phyloP scores from a whole-genome alignment of 2,888 invertebrate species.

The Nebria salina region DNA sequence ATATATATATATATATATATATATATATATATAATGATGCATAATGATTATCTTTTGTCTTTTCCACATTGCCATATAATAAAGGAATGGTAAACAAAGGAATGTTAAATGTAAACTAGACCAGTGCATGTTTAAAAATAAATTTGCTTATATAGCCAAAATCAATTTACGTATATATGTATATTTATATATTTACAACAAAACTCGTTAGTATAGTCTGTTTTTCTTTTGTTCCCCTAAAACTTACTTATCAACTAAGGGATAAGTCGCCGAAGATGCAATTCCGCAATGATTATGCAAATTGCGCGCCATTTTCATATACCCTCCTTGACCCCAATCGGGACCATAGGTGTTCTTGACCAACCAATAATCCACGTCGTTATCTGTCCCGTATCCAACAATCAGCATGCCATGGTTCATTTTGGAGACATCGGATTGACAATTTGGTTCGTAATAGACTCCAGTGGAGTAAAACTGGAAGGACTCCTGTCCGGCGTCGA shows the following conservation, averaged over 20 bases:
- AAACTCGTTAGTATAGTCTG: too few relatives aligned
- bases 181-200: too few relatives aligned
- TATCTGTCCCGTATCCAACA: constrained; percentile 80
- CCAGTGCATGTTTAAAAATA: too few relatives aligned
- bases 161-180: too few relatives aligned
- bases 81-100: too few relatives aligned
- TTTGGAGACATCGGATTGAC: constrained; percentile 66
- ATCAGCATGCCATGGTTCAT: constrained; percentile 87
- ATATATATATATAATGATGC: too few relatives aligned
- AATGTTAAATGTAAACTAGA: too few relatives aligned
- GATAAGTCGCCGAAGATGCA: constrained; percentile 81
- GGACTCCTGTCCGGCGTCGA: constrained; percentile 73
- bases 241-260: constrained; percentile 61
- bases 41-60: too few relatives aligned
- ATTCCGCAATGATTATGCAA: constrained; percentile 83
- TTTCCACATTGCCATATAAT: too few relatives aligned
- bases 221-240: background rate
- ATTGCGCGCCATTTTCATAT: constrained; percentile 54
- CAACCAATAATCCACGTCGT: constrained; percentile 71
- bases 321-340: constrained; percentile 55
- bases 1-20: too few relatives aligned
- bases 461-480: constrained; percentile 88
- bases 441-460: constrained; percentile 82
- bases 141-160: too few relatives aligned
- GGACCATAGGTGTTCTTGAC: constrained; percentile 75